Percentiles rank a stretch among this genome's conserved stretches.
Conservation (phyloP, 2,113 vertebrate species). For the Sardina pilchardus region DNA sequence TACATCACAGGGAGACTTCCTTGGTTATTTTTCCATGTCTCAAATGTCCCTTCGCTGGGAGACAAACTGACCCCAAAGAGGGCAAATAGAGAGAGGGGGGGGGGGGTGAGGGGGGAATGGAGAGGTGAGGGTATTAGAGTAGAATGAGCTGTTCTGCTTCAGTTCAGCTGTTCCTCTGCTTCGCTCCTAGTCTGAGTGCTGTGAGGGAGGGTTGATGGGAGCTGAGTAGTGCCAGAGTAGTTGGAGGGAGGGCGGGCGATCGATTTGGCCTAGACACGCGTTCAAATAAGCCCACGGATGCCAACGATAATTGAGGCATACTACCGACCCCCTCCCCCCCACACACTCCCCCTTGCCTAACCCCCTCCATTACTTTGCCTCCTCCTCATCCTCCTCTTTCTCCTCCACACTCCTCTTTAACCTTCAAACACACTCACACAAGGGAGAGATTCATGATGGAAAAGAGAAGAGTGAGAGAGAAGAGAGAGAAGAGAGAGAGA, state of each 20-base stretch:
- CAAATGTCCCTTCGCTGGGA: background rate
- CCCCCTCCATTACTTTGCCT: conserved; percentile 23
- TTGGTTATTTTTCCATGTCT: background rate
- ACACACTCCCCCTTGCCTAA: too few relatives aligned
- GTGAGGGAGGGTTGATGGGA: conserved; percentile 65
- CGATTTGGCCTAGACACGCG: conserved; percentile 48
- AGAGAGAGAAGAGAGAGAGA: background rate
- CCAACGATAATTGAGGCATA: conserved; percentile 58
- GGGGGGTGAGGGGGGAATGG: conserved; percentile 36
- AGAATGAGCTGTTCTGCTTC: too few relatives aligned
- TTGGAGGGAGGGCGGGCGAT: conserved; percentile 55
- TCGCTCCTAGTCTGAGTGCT: conserved; percentile 2
- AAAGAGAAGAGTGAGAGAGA: background rate
- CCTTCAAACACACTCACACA: conserved; percentile 15
- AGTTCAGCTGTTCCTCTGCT: background rate
- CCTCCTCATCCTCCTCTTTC: too few relatives aligned
- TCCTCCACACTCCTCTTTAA: conserved; percentile 26
- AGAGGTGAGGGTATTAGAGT: conserved; percentile 47
- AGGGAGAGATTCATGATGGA: background rate
- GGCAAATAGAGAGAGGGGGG: background rate
- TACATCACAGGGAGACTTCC: background rate
- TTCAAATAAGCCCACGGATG: conserved; percentile 64
- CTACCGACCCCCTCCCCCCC: conserved; percentile 50
- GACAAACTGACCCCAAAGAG: background rate
- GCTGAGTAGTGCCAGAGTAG: conserved; percentile 44